Percentiles rank a stretch among this genome's conserved stretches.
Evolutionary conservation across 2,888 invertebrate genomes (phyloP).

Genomic region (Lomographa bimaculata): DNA sequence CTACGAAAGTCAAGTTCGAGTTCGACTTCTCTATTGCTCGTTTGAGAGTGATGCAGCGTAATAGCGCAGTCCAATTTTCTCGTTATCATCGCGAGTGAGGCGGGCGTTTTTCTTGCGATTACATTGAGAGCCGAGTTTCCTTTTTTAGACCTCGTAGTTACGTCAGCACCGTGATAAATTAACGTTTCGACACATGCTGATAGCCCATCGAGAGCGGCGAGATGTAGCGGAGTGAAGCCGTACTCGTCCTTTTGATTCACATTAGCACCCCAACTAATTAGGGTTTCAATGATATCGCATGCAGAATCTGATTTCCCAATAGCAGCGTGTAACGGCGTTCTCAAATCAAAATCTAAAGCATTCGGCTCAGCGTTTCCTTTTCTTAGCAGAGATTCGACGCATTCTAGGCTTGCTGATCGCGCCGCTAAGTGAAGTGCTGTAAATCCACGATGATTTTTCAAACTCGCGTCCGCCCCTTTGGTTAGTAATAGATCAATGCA

Average conservation of each 20-base stretch:
- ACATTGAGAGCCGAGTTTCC: conserved; percentile 94
- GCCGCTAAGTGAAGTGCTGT: conserved; percentile 94
- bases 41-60: conserved; percentile 90
- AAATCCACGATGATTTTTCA: conserved; percentile 90
- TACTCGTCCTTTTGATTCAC: conserved; percentile 93
- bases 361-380: conserved; percentile 91
- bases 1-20: conserved; percentile 92
- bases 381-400: conserved; percentile 89
- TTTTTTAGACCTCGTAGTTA: conserved; percentile 94
- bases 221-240: conserved; percentile 93
- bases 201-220: conserved; percentile 93
- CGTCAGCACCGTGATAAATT: conserved; percentile 93
- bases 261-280: conserved; percentile 91
- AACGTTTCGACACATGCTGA: conserved; percentile 93
- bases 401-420: conserved; percentile 90
- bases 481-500: conserved; percentile 89
- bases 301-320: conserved; percentile 92
- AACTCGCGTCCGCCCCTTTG: conserved; percentile 89
- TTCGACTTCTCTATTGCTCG: conserved; percentile 91
- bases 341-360: conserved; percentile 90
- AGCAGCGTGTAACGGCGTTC: conserved; percentile 92
- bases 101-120: conserved; percentile 93
- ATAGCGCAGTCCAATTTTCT: conserved; percentile 92
- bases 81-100: conserved; percentile 91
- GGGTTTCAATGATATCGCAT: conserved; percentile 90